Conservation (phyloP, 1,140 invertebrate species). For the Drosophila burlai region DNA sequence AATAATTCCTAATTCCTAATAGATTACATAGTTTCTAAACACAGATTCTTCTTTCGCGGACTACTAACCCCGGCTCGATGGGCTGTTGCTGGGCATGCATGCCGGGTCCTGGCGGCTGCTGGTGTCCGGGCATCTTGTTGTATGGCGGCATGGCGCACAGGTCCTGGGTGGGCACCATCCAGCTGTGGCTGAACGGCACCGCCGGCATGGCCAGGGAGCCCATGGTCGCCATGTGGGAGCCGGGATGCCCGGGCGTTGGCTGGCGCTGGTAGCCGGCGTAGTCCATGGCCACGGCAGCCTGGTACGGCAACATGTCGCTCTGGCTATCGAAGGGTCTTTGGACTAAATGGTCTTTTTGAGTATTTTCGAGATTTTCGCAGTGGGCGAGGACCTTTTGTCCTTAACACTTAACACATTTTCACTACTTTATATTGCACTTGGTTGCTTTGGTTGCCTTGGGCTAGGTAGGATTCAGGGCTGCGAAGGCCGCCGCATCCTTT, state of each 20-base stretch:
- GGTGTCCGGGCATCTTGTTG: slow-evolving; percentile 89
- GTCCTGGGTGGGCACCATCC: slow-evolving; percentile 95
- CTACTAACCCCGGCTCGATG: slow-evolving; percentile 95
- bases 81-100: slow-evolving; percentile 89
- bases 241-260: slow-evolving; percentile 87
- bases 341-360: not conserved
- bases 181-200: slow-evolving; percentile 94
- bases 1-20: too few species aligned
- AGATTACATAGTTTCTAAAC: too few species aligned
- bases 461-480: slow-evolving; percentile 21
- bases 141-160: slow-evolving; percentile 92
- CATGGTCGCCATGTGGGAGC: slow-evolving; percentile 86
- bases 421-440: slow-evolving; percentile 61
- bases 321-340: not conserved
- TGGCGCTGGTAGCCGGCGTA: slow-evolving; percentile 93
- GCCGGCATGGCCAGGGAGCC: slow-evolving; percentile 87
- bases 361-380: slow-evolving; percentile 4
- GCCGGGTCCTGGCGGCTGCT: slow-evolving; percentile 80
- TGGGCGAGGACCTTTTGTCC: slow-evolving; percentile 9
- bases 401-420: slow-evolving; percentile 61
- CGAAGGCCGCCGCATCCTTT: slow-evolving; percentile 71
- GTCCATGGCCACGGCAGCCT: slow-evolving; percentile 94
- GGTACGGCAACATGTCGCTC: slow-evolving; percentile 92
- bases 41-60: not conserved
- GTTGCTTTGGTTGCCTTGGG: slow-evolving; percentile 10